These are phyloP conservation scores for Lydus trimaculatus DNA, from an alignment of 2,888 invertebrate genomes.

Conservation along the genomic window DNA sequence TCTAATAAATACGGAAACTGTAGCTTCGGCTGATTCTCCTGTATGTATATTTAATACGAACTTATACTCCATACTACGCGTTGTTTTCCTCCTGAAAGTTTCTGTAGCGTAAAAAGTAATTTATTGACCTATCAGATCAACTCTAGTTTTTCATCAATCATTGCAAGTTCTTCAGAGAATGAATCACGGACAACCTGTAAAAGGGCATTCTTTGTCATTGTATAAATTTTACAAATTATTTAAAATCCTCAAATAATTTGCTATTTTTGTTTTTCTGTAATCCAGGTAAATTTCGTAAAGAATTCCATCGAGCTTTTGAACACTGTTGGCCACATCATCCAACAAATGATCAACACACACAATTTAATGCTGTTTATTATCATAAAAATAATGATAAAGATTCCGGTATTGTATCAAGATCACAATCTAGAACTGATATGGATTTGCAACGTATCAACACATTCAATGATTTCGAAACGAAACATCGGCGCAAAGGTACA, in stretches of 20 bases:
- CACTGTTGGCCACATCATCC: conserved; percentile 60
- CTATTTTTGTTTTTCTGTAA: neutral
- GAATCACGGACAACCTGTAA: no score
- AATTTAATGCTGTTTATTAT: conserved; percentile 29
- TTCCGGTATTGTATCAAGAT: conserved; percentile 39
- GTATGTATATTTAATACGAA: no score
- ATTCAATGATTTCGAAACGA: conserved; percentile 35
- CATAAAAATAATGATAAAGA: conserved; percentile 35
- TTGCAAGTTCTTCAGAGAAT: no score
- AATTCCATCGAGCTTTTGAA: conserved; percentile 74
- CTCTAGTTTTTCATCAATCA: no score
- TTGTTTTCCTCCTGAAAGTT: no score
- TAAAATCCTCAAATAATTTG: neutral
- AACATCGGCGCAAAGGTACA: conserved; percentile 43
- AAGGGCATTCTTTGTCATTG: no score
- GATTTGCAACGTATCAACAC: conserved; percentile 41
- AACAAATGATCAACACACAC: conserved; percentile 20
- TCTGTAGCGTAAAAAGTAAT: no score
- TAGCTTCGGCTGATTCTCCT: no score
- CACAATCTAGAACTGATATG: conserved; percentile 42
- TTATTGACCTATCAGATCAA: no score
- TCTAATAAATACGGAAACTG: no score
- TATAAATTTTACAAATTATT: neutral
- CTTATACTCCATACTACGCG: no score
- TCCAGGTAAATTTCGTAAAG: conserved; percentile 76